Base-by-base conservation (phyloP, 2,888 invertebrate genomes). In the Scrobipalpa costella region DNA sequence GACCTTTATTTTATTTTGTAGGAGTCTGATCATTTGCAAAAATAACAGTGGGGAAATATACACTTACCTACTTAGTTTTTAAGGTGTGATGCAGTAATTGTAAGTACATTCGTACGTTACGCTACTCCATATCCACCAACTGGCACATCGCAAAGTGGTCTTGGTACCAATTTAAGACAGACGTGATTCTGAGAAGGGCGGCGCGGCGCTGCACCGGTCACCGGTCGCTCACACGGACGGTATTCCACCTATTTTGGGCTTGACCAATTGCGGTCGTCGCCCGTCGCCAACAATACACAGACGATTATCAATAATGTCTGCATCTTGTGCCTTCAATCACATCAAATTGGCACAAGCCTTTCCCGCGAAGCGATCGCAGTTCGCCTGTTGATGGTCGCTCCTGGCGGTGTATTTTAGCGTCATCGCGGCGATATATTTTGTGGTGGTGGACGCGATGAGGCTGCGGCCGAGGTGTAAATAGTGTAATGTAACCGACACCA, bases 401-500 rank as follows among this genome's bases (percentile, higher is more conserved):
- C 50, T 50, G 50, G 50, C 50, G 50, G 19, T 50, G 19, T 50
- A 50, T 17, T 50, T 50, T 19, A 50, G n/a, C 33, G 55, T n/a
- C 27, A 15, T 34, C 33, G 34, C 27, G 7, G 55, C 55, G 15
- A 55, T 55, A 33, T 55, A 55, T 33, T 17, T 55, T 33, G 55
- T 33, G 55, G 55, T 55, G 13, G 5, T 9, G 6, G 55, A 3
- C 55, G 13, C 49, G 55, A 34, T 15, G 33, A 55, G 55, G 8
- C 13, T 27, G 33, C 27, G n/a, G 55, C 33, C 33, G 55, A 55
- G 27, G 27, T 33, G 52, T 52, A 49, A 49, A 49, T 27, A 27
- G 52, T 52, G 55, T 33, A 34, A 34, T 55, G 55, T 55, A 55
- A 55, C 34, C 33, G 55, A 55, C 55, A 55, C 55, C 55, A 27